Conservation (phyloP, 2,797 vertebrate species). For the Rousettus madagascariensis region DNA sequence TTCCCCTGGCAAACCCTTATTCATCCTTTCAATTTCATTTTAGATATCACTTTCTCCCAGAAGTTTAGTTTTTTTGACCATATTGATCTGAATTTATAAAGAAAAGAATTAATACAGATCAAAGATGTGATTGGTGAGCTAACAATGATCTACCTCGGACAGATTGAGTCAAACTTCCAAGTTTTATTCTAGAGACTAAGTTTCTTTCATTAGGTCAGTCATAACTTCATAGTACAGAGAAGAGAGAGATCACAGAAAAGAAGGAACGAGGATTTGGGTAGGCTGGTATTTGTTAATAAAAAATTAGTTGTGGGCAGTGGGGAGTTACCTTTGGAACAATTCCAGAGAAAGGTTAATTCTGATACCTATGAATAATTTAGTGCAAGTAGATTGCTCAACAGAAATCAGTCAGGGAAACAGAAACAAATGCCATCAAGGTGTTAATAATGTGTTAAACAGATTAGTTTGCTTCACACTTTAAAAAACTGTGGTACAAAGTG, state of each 20-base stretch:
- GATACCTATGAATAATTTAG: constrained; percentile 50
- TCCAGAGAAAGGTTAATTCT: constrained; percentile 40
- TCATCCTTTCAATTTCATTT: constrained; percentile 15
- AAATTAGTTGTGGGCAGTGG: constrained; percentile 10
- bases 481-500: constrained; percentile 59
- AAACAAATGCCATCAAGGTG: constrained; percentile 3
- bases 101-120: constrained; percentile 47
- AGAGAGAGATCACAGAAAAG: constrained; percentile 18
- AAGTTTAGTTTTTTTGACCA: background rate
- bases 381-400: background rate
- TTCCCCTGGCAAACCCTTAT: background rate
- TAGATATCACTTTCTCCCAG: background rate
- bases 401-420: background rate
- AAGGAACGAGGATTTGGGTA: background rate
- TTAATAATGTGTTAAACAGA: constrained; percentile 61
- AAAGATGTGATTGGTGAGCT: constrained; percentile 31
- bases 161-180: background rate
- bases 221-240: constrained; percentile 19
- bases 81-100: constrained; percentile 24
- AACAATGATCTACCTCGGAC: background rate
- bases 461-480: constrained; percentile 55
- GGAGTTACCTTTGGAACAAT: background rate
- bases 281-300: background rate
- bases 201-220: constrained; percentile 37
- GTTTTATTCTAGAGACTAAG: background rate